These are phyloP conservation scores for Cephus runcator DNA, from an alignment of 2,888 invertebrate genomes.

Conservation along the genomic window DNA sequence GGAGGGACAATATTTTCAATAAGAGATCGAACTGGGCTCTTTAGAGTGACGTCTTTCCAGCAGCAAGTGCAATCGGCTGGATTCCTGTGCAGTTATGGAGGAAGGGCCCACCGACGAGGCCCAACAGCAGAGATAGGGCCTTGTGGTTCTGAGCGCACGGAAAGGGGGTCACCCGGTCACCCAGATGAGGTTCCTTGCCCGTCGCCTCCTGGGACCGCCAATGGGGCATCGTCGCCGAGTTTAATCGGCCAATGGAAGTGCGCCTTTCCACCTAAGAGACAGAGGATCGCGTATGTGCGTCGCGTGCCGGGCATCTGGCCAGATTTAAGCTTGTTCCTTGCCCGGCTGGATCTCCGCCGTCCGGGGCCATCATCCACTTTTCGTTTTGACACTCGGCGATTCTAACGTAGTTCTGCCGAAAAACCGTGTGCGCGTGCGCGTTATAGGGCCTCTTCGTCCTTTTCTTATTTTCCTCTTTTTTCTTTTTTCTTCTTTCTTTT, in stretches of 20 bases:
- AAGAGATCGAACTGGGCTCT: no score
- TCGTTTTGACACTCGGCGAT: constrained; percentile 4
- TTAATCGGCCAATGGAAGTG: constrained; percentile 49
- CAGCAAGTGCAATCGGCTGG: no score
- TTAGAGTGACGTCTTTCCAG: no score
- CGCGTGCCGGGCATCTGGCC: constrained; percentile 50
- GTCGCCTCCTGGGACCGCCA: constrained; percentile 26
- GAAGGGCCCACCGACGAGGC: no score
- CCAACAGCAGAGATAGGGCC: constrained; percentile 26
- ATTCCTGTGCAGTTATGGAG: no score
- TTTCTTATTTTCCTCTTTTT: constrained; percentile 22
- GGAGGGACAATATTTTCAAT: no score
- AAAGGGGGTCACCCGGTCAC: constrained; percentile 63
- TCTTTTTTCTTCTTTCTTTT: constrained; percentile 8
- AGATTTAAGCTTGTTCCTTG: constrained; percentile 61
- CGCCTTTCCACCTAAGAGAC: constrained; percentile 42
- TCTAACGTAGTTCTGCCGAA: not conserved
- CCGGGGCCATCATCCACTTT: constrained; percentile 15
- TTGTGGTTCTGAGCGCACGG: constrained; percentile 43
- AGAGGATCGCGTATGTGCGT: constrained; percentile 38
- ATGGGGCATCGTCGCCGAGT: constrained; percentile 37
- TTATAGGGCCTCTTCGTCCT: constrained; percentile 11
- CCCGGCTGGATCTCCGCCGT: constrained; percentile 51
- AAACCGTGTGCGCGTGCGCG: not conserved
- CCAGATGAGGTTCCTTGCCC: constrained; percentile 62